Evolutionary conservation across 1,140 invertebrate genomes (phyloP), one percentile per base, ranked within the genome.

Genomic region (Drosophila lowei): DNA sequence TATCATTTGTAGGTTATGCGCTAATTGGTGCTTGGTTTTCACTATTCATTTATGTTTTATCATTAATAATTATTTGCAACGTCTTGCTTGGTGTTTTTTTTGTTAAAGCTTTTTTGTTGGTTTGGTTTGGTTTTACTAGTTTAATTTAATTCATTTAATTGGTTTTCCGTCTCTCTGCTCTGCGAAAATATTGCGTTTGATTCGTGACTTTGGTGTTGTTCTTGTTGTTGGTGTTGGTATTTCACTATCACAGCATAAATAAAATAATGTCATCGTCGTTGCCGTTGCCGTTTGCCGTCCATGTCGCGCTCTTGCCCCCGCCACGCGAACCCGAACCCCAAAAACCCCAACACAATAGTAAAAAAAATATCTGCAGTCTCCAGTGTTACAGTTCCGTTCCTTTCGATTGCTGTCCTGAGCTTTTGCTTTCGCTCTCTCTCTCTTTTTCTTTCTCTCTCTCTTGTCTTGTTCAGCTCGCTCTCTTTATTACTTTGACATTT

Each of bases 181-280:
- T 41, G 52, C 78, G 64, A 81, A 74, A 88, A 81, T 85, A 81
- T 81, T 85, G 83, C 65, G 59, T 83, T 88, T 71, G 62, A 78
- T 76, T 85, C 62, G 30, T 66, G 48, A 48, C 56, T 48, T 47
- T 65, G 55, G 54, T 74, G 43, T 49, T 52, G 46, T 46, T 53
- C 16, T 72, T 73, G 48, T 79, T 65, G 52, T 64, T 80, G 54
- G 80, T 71, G 42, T 88, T 88, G 72, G 56, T 79, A 56, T 72
- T 85, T 86, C 80, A 85, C 80, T 85, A 85, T 85, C 80, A 85
- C 80, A 85, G 80, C 80, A 77, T 86, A 77, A 85, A 86, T 84
- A 86, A 74, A 74, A 66, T 75, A 75, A 75, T 78, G 71, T 88
- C 70, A 62, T 74, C 64, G 65, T 49, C 61, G 57, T 71, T 71